Percentiles rank a stretch among this genome's conserved stretches.
phyloP scores from a whole-genome alignment of 2,113 vertebrate genomes.

The Zonotrichia leucophrys region DNA sequence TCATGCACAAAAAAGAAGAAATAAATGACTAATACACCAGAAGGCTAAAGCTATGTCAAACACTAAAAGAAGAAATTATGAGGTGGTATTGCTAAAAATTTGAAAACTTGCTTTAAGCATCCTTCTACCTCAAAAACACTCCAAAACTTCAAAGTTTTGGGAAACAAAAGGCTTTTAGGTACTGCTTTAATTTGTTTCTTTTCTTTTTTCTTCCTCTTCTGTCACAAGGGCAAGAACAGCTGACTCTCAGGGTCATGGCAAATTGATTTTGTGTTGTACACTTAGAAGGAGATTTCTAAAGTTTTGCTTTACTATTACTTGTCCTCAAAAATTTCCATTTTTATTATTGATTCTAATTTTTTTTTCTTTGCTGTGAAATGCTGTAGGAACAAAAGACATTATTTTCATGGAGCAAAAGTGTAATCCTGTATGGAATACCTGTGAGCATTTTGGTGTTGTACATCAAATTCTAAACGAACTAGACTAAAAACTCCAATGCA shows the following conservation, averaged over 20 bases:
- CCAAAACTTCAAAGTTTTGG: constrained; percentile 47
- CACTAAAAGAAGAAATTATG: not conserved
- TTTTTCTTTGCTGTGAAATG: constrained; percentile 50
- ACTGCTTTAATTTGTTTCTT: constrained; percentile 68
- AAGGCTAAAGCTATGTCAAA: constrained; percentile 18
- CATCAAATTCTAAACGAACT: not conserved
- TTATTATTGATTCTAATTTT: constrained; percentile 69
- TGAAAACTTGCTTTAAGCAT: constrained; percentile 40
- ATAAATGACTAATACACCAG: not conserved
- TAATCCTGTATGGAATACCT: not conserved
- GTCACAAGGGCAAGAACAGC: constrained; percentile 62
- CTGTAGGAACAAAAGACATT: constrained; percentile 6
- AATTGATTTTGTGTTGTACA: constrained; percentile 78
- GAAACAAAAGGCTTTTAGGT: constrained; percentile 56
- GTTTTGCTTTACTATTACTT: constrained; percentile 63
- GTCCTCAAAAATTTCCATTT: constrained; percentile 70
- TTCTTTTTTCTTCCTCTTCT: constrained; percentile 58
- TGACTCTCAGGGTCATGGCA: constrained; percentile 68
- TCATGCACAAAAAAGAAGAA: not conserved
- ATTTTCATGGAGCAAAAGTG: constrained; percentile 40
- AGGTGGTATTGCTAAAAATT: constrained; percentile 37
- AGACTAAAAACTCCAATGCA: not conserved
- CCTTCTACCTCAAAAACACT: constrained; percentile 47
- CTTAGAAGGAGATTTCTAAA: constrained; percentile 68
- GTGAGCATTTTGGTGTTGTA: constrained; percentile 16